Percentiles rank a stretch among this genome's conserved stretches.
phyloP scores from a whole-genome alignment of 1,140 invertebrate genomes.

The Ostrea denselamellosa region DNA sequence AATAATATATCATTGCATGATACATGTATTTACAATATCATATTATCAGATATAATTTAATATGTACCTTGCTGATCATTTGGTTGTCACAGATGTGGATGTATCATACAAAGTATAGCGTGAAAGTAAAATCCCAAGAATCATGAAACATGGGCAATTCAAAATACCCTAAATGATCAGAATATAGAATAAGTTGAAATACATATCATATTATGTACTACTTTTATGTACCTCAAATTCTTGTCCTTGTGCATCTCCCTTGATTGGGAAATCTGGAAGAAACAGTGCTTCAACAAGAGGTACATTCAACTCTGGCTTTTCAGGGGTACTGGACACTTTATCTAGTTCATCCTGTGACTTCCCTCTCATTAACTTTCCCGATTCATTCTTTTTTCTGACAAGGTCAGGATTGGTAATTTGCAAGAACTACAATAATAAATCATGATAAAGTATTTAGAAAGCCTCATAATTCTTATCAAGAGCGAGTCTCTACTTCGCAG shows the following conservation, averaged over 20 bases:
- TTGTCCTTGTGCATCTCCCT: constrained; percentile 81
- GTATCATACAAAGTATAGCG: too few relatives aligned
- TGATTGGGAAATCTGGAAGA: constrained; percentile 89
- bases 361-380: constrained; percentile 62
- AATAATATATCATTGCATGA: too few relatives aligned
- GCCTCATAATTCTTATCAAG: too few relatives aligned
- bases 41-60: too few relatives aligned
- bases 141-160: too few relatives aligned
- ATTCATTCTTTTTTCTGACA: constrained; percentile 64
- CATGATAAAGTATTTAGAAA: not conserved
- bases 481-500: too few relatives aligned
- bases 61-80: too few relatives aligned
- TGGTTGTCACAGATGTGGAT: too few relatives aligned
- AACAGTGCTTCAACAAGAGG: constrained; percentile 87
- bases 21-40: too few relatives aligned
- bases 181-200: not conserved
- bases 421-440: constrained; percentile 59
- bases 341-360: constrained; percentile 62
- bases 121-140: too few relatives aligned
- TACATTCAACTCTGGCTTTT: constrained; percentile 85
- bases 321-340: constrained; percentile 46
- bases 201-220: not conserved
- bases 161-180: too few relatives aligned
- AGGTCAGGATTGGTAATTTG: constrained; percentile 64
- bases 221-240: constrained; percentile 75